Base-by-base conservation (phyloP, 2,113 vertebrate species). In the Uria aalge region DNA sequence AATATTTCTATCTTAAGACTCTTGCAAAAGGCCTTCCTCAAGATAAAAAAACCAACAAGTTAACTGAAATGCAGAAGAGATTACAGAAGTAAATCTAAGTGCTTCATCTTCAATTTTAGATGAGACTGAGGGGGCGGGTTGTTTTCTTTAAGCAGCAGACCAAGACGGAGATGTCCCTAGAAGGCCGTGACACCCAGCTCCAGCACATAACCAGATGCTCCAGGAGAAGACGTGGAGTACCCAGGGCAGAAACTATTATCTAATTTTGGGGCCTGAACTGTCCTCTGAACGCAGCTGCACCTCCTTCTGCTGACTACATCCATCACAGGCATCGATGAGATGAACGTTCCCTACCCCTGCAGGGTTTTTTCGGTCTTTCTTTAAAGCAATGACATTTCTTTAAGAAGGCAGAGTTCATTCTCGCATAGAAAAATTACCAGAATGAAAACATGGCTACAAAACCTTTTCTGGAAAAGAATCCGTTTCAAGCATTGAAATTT, bases 51-150 rank as follows among this genome's bases (percentile, higher is more conserved):
- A 27, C 4, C 38, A 85, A 32, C 5, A 41, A 76, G 55, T 32
- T 8, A 66, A 67, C 18, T 47, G 52, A 67, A 76, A 59, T 19
- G 18, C 22, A 50, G 19, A n/a, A 32, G 12, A 66, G 41, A 53
- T 62, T 53, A 40, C 21, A 36, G 30, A 86, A 84, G 40, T 38
- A 60, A 29, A 63, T 41, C 12, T 38, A 40, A 43, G 7, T 41
- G 24, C 36, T 73, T 45, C 12, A 29, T 43, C n/a, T 63, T 56
- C 8, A 52, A 8, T 43, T 92, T 84, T 45, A 40, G 20, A 32
- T 53, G 45, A 85, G 27, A 41, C 0, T 21, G 17, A 41, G 32
- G 7, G 11, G 22, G 1, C 0, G 5, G 12, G 15, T 7, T 59
- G 30, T 59, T 47, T 68, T 59, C 30, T 88, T 81, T 22, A 89